phyloP scores from a whole-genome alignment of 2,888 invertebrate genomes.

The Antheraea assamensis region DNA sequence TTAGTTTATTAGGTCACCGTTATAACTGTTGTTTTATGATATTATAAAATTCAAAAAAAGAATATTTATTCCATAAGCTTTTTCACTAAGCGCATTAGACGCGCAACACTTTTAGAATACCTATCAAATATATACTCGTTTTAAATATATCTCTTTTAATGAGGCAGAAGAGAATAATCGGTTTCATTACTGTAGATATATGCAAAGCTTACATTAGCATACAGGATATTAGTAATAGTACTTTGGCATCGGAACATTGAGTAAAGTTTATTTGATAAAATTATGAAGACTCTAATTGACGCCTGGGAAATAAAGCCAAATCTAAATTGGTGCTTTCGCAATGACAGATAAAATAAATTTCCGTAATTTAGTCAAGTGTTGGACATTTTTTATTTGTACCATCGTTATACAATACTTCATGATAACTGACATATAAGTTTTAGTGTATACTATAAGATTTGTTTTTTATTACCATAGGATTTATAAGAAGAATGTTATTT shows the following conservation, averaged over 20 bases:
- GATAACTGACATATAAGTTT: not conserved
- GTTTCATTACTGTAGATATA: not conserved
- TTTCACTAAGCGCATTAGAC: not conserved
- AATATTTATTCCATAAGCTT: not conserved
- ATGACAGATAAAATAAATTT: not conserved
- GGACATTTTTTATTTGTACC: not conserved
- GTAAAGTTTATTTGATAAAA: not conserved
- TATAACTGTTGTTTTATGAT: conserved; percentile 44
- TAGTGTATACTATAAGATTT: too few species aligned
- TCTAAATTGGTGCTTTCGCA: not conserved
- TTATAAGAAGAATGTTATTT: too few species aligned
- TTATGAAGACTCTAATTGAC: not conserved
- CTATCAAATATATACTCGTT: not conserved
- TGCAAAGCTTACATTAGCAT: not conserved
- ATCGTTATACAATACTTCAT: not conserved
- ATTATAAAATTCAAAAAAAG: conserved; percentile 14
- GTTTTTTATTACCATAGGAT: not conserved
- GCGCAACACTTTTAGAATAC: not conserved
- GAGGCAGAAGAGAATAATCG: not conserved
- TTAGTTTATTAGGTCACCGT: conserved; percentile 55
- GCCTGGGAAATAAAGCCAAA: not conserved
- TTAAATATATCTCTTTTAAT: not conserved
- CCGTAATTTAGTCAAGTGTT: not conserved
- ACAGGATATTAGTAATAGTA: too few species aligned
- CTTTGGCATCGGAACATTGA: not conserved